phyloP scores from a whole-genome alignment of 2,888 invertebrate genomes.

The Tipula helvola region DNA sequence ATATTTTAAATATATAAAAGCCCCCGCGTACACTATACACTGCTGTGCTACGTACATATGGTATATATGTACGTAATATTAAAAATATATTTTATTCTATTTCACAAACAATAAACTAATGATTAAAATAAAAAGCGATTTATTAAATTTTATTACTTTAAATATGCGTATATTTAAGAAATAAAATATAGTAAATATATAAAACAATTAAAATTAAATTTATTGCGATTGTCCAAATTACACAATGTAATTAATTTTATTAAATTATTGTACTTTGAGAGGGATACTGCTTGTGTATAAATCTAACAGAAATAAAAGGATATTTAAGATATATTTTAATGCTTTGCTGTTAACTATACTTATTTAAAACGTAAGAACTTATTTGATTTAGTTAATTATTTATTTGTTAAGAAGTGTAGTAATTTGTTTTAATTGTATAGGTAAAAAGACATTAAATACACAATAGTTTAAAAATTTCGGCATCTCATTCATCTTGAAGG shows the following conservation, averaged over 20 bases:
- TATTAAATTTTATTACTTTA: neutral
- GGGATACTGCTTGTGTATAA: neutral
- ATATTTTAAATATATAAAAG: neutral
- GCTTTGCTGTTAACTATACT: neutral
- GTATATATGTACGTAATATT: neutral
- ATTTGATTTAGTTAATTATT: neutral
- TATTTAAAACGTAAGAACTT: neutral
- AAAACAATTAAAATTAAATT: slow-evolving; percentile 6
- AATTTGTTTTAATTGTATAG: neutral
- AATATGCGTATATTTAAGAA: neutral
- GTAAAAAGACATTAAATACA: neutral
- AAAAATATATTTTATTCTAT: neutral
- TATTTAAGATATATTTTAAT: neutral
- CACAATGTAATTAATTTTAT: neutral
- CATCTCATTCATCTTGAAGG: neutral
- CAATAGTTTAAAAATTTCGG: neutral
- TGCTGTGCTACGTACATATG: neutral
- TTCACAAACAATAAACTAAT: neutral
- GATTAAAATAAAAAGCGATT: neutral
- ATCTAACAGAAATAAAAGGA: too few relatives aligned
- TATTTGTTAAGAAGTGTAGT: neutral
- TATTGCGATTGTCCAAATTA: neutral
- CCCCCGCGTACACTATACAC: neutral
- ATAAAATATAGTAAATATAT: neutral
- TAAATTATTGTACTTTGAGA: neutral